These are phyloP conservation scores for Argopecten irradians DNA, from an alignment of 1,140 invertebrate species.

Conservation along the genomic window DNA sequence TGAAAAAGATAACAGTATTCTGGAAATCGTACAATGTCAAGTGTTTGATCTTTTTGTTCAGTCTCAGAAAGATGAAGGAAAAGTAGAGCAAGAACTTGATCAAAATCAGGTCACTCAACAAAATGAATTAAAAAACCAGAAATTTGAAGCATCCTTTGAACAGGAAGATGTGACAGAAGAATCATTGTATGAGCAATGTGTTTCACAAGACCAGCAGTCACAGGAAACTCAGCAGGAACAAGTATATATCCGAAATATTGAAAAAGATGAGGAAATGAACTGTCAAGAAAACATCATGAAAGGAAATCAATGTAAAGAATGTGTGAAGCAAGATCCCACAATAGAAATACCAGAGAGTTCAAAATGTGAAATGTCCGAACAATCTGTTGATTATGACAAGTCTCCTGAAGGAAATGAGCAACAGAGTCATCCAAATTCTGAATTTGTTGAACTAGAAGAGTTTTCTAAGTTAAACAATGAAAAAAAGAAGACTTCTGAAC, in stretches of 20 bases:
- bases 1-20: neutral
- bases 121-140: neutral
- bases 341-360: no score
- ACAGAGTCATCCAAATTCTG: no score
- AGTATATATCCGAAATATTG: neutral
- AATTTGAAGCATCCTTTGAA: neutral
- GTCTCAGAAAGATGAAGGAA: neutral
- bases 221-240: neutral
- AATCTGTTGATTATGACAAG: no score
- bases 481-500: no score
- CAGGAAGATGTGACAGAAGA: neutral
- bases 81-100: neutral
- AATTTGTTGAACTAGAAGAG: no score
- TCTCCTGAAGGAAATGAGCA: neutral
- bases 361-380: no score
- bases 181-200: neutral
- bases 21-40: neutral
- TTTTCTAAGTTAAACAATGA: no score
- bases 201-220: neutral
- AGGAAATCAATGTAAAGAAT: neutral
- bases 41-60: neutral
- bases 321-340: neutral
- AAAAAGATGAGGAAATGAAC: neutral
- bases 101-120: neutral
- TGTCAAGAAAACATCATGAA: neutral